Evolutionary conservation across 2,113 vertebrate species (phyloP).

Genomic region (Pseudonaja textilis): DNA sequence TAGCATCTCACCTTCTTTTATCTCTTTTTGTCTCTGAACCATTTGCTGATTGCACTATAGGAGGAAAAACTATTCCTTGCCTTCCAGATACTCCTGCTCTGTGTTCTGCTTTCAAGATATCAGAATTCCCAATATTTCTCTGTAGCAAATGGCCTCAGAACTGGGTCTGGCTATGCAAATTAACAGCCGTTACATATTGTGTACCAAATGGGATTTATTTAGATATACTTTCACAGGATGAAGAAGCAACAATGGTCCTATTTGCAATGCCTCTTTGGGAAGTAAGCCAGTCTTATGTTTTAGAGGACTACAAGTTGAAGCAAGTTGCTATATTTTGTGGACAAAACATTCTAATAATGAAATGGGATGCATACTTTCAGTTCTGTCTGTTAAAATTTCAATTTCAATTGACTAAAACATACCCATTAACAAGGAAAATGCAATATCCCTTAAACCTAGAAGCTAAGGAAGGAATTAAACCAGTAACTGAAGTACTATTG

Average conservation of each 20-base stretch:
- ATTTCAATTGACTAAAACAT: background rate
- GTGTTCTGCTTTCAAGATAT: background rate
- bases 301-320: background rate
- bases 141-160: background rate
- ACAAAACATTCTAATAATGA: background rate
- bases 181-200: background rate
- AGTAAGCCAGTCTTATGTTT: background rate
- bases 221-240: background rate
- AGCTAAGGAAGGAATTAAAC: background rate
- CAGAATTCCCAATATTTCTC: background rate
- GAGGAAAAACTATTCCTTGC: background rate
- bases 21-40: background rate
- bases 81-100: background rate
- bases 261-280: background rate
- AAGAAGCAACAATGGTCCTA: background rate
- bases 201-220: background rate
- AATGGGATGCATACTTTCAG: background rate
- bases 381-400: background rate
- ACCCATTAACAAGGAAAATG: background rate
- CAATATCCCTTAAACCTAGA: background rate
- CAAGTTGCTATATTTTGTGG: background rate
- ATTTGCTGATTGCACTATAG: background rate
- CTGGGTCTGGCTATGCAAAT: background rate
- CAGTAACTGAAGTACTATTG: background rate
- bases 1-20: background rate